Conservation (phyloP, 2,888 invertebrate genomes). For the Eudasyphora cyanicolor region DNA sequence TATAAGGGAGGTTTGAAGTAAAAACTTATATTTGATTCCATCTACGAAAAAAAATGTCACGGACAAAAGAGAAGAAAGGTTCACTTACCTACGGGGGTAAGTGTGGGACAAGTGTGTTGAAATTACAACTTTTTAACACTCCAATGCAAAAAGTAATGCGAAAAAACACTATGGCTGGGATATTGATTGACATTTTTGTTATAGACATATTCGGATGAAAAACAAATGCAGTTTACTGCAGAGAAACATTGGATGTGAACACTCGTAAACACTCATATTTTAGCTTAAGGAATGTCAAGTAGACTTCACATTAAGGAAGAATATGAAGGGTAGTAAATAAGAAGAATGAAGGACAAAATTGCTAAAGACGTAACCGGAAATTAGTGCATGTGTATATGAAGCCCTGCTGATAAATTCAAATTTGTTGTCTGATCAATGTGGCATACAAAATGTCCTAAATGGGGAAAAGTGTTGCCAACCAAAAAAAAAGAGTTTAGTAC, state of each 20-base stretch:
- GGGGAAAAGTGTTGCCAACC: too few relatives aligned
- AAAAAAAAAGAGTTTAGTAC: too few relatives aligned
- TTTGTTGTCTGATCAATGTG: too few relatives aligned
- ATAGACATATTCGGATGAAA: too few relatives aligned
- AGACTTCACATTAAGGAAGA: too few relatives aligned
- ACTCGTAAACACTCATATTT: too few relatives aligned
- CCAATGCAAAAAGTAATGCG: not conserved
- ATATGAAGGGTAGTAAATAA: too few relatives aligned
- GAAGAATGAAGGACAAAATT: too few relatives aligned
- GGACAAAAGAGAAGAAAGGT: not conserved
- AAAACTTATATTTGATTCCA: slow-evolving; percentile 23
- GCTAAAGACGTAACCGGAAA: too few relatives aligned
- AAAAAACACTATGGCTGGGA: not conserved
- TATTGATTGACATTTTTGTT: not conserved
- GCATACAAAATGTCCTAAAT: too few relatives aligned
- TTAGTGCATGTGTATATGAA: too few relatives aligned
- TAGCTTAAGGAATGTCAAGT: not conserved
- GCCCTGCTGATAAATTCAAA: too few relatives aligned
- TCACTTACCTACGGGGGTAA: slow-evolving; percentile 39
- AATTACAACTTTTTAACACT: slow-evolving; percentile 59
- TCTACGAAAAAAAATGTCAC: not conserved
- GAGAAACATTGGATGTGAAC: not conserved
- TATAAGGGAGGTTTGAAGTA: slow-evolving; percentile 51
- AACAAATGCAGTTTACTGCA: not conserved
- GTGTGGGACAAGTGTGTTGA: slow-evolving; percentile 58